Evolutionary conservation across 1,140 invertebrate genomes (phyloP).

Genomic region (Sesamia nonagrioides): DNA sequence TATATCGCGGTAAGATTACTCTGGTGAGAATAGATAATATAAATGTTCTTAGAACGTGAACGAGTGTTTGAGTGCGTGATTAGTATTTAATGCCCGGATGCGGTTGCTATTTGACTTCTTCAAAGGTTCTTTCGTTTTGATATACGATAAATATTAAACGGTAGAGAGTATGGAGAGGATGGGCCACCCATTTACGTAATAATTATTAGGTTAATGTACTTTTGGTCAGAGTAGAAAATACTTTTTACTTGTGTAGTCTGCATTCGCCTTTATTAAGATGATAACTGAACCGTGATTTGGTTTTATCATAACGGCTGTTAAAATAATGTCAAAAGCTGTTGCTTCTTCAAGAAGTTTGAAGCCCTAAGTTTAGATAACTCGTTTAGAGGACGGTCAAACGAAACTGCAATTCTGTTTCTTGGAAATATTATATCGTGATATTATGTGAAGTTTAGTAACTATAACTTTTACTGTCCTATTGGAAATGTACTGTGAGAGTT

Average conservation of each 20-base stretch:
- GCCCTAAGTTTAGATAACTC: background rate
- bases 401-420: background rate
- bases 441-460: background rate
- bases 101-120: background rate
- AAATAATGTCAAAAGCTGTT: conserved; percentile 13
- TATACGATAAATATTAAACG: background rate
- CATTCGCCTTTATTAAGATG: background rate
- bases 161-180: background rate
- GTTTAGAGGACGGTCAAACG: background rate
- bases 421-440: conserved; percentile 1
- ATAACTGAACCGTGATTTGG: conserved; percentile 14
- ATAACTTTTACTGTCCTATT: background rate
- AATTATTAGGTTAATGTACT: background rate
- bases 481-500: background rate
- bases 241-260: background rate
- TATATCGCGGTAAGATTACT: background rate
- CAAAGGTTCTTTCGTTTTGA: conserved; percentile 12
- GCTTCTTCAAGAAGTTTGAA: background rate
- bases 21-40: background rate
- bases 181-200: background rate
- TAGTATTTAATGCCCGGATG: conserved; percentile 4
- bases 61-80: background rate
- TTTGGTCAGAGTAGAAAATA: background rate
- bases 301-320: conserved; percentile 1
- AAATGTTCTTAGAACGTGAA: background rate